Conservation (phyloP, 1,140 invertebrate genomes). For the Drosophila azteca region DNA sequence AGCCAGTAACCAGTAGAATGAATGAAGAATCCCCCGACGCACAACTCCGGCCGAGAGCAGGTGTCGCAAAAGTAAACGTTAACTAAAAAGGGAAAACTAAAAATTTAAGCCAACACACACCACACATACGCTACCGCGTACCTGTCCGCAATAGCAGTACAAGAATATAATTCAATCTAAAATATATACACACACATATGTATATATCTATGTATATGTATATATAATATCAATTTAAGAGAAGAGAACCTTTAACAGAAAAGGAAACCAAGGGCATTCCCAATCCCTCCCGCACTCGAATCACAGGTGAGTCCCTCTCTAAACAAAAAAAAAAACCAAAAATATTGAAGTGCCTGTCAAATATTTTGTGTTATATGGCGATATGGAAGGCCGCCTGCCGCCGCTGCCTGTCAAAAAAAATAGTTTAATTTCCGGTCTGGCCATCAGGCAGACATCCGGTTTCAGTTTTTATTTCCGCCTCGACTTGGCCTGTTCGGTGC, state of each 20-base stretch:
- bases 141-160: too few species aligned
- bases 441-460: constrained; percentile 70
- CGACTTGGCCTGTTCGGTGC: constrained; percentile 6
- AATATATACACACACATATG: too few species aligned
- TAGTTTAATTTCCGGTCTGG: constrained; percentile 78
- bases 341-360: constrained; percentile 15
- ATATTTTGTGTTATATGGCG: constrained; percentile 21
- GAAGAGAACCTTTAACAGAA: too few species aligned
- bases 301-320: too few species aligned
- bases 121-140: constrained; percentile 8
- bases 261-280: constrained; percentile 3
- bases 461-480: constrained; percentile 76
- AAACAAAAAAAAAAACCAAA: not conserved
- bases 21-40: too few species aligned
- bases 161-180: too few species aligned
- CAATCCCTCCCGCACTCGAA: too few species aligned
- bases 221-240: too few species aligned
- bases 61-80: too few species aligned
- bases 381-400: constrained; percentile 5
- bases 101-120: not conserved
- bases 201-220: too few species aligned
- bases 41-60: too few species aligned
- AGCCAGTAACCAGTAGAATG: constrained; percentile 11
- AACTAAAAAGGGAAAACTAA: too few species aligned
- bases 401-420: constrained; percentile 59